Evolutionary conservation across 2,888 invertebrate genomes (phyloP), one percentile per base, ranked within the genome.

Genomic region (Microdon myrmicae): DNA sequence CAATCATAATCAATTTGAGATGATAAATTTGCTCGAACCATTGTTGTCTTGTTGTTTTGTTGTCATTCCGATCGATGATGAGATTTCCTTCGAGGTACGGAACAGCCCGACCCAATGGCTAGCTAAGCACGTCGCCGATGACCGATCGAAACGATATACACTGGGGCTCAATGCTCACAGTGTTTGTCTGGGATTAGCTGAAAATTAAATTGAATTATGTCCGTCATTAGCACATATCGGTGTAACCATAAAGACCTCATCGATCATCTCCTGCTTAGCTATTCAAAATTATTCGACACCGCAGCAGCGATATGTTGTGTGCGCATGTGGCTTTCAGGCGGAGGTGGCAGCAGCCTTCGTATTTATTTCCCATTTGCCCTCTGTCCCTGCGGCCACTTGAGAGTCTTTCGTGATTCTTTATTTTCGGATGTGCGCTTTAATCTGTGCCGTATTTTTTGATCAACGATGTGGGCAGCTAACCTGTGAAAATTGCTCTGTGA

Each of bases 141-240:
- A 9, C 8, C 16, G 26, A 17, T n/a, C 4, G 9, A 4, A 25
- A 25, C 22, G 3, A 3, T 8, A 22, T 8, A 22, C 26, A 28
- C 16, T 22, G 35, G 23, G 22, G 22, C 28, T 19, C 28, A 60
- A 37, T 34, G 14, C 16, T 25, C 41, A 43, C 38, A 59, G 5
- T 47, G 59, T 59, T 34, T 59, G 48, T 44, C 48, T 39, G 53
- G 38, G 43, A 59, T 58, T 59, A 66, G 58, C 66, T 58, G 66
- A 66, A 66, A 59, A 53, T 58, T 58, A 66, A 59, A 59, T 59
- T 66, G 66, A 66, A 59, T 59, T 54, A 66, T 66, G 59, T 59
- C 66, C 53, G 47, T 66, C 66, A 66, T 66, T 66, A 66, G 66
- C 66, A 66, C 66, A 66, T 59, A 66, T 66, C 66, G 59, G 66